phyloP scores from a whole-genome alignment of 37 sponge, comb jelly and placozoan species.

The Tethya wilhelma region DNA sequence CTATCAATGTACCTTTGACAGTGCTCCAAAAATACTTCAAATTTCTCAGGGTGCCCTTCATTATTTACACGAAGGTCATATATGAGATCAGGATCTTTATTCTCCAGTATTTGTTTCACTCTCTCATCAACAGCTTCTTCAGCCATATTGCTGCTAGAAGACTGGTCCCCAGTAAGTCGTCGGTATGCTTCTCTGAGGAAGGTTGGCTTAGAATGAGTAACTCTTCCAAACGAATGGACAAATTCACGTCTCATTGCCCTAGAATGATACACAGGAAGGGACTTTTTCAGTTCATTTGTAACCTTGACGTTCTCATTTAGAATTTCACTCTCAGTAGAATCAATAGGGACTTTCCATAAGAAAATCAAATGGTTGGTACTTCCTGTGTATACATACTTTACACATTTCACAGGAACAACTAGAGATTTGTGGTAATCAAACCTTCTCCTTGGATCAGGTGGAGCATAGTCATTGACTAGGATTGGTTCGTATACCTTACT shows the following conservation, averaged over 20 bases:
- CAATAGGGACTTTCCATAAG: slow-evolving; percentile 10
- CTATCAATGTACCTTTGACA: slow-evolving; percentile 5
- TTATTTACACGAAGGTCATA: slow-evolving; percentile 40
- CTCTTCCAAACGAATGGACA: slow-evolving; percentile 20
- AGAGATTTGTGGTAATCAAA: slow-evolving; percentile 22
- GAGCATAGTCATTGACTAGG: slow-evolving; percentile 6
- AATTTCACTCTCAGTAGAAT: slow-evolving; percentile 15
- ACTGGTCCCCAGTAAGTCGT: slow-evolving; percentile 6
- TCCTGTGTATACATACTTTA: no score
- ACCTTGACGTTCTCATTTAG: slow-evolving; percentile 28
- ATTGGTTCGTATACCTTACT: not conserved
- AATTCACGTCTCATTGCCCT: slow-evolving; percentile 26
- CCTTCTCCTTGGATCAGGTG: slow-evolving; percentile 20
- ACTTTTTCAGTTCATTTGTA: not conserved
- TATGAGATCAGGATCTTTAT: slow-evolving; percentile 41
- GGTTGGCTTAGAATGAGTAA: slow-evolving; percentile 6
- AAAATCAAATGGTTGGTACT: slow-evolving; percentile 14
- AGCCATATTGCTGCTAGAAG: not conserved
- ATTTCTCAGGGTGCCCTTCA: not conserved
- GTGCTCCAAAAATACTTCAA: not conserved
- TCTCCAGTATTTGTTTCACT: slow-evolving; percentile 1
- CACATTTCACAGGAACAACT: not conserved
- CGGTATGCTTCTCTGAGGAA: slow-evolving; percentile 19
- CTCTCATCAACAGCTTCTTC: slow-evolving; percentile 32
- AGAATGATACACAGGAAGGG: slow-evolving; percentile 19